phyloP scores from a whole-genome alignment of 2,797 vertebrate genomes.

The Thaleichthys pacificus region DNA sequence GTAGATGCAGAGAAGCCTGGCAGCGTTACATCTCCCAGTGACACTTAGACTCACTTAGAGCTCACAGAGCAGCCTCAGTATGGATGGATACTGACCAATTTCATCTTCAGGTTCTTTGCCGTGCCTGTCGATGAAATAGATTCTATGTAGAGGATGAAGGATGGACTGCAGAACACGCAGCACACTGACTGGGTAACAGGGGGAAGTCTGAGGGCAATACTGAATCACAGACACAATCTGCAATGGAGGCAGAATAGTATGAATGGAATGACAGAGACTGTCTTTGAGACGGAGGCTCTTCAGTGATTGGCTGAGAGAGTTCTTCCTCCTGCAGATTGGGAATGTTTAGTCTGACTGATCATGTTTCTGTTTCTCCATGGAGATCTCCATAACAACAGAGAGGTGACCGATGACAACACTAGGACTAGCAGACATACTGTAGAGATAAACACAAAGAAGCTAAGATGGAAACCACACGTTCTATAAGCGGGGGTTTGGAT shows the following conservation, averaged over 20 bases:
- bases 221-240: background rate
- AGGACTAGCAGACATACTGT: conserved; percentile 65
- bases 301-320: conserved; percentile 33
- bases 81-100: conserved; percentile 33
- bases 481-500: conserved; percentile 58
- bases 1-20: conserved; percentile 43
- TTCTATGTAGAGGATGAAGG: background rate
- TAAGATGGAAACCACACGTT: conserved; percentile 66
- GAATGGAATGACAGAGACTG: conserved; percentile 51
- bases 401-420: conserved; percentile 60
- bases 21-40: conserved; percentile 6
- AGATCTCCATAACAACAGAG: conserved; percentile 57
- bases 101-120: conserved; percentile 1
- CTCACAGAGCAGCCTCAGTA: conserved; percentile 42
- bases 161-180: too few relatives aligned
- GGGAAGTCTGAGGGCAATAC: background rate
- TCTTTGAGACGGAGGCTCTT: conserved; percentile 15
- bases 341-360: conserved; percentile 56
- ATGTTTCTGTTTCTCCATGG: conserved; percentile 50
- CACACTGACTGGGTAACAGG: too few relatives aligned
- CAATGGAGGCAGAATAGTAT: conserved; percentile 1
- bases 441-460: conserved; percentile 60
- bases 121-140: background rate
- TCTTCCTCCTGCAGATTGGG: conserved; percentile 38
- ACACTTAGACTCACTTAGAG: conserved; percentile 11